These are phyloP conservation scores for Denticeps clupeoides DNA, from an alignment of 2,797 vertebrate genomes.

Conservation along the genomic window DNA sequence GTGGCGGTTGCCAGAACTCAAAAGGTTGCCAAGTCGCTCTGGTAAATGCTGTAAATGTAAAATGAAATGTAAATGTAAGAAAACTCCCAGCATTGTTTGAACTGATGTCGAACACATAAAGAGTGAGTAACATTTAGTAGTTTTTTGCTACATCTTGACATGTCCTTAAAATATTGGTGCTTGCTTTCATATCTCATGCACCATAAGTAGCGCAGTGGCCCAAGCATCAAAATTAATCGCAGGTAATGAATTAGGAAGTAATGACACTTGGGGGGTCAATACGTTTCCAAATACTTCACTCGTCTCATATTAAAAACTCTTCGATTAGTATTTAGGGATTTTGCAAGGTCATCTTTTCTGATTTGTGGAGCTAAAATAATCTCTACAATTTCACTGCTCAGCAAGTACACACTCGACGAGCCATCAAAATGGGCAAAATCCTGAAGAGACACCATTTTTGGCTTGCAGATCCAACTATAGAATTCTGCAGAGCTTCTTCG, in stretches of 20 bases:
- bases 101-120: conserved; percentile 1
- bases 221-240: neutral
- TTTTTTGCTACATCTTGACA: neutral
- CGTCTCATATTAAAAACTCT: neutral
- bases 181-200: conserved; percentile 8
- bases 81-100: conserved; percentile 4
- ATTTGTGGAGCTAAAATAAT: conserved; percentile 11
- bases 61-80: too few relatives aligned
- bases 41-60: too few relatives aligned
- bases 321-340: neutral
- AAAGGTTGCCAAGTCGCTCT: too few relatives aligned
- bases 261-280: conserved; percentile 6
- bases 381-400: conserved; percentile 7
- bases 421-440: conserved; percentile 19
- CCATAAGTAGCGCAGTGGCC: conserved; percentile 2
- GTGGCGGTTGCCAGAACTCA: too few relatives aligned
- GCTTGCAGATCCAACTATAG: conserved; percentile 11
- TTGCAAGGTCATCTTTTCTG: neutral
- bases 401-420: conserved; percentile 9
- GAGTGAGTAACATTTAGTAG: neutral
- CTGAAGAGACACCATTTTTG: conserved; percentile 26
- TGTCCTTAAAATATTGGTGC: conserved; percentile 11
- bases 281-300: neutral
- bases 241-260: conserved; percentile 10
- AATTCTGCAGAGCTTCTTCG: neutral